These are phyloP conservation scores for Halocynthia aurantium DNA, from an alignment of 23 tunicate species.

Conservation along the genomic window DNA sequence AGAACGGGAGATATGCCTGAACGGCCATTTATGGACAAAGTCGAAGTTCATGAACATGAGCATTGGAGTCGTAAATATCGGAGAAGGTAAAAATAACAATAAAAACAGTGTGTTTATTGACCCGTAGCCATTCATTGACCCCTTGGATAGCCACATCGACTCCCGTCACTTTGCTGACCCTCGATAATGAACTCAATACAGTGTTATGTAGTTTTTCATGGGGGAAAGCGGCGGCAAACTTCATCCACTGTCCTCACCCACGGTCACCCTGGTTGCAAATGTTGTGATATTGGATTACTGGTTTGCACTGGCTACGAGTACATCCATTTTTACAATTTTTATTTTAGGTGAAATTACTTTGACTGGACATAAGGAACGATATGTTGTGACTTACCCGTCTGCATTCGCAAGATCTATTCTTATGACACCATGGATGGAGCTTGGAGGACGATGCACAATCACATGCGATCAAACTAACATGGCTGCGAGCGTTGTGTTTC, in stretches of 20 bases:
- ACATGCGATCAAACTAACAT: constrained; percentile 46
- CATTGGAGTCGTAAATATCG: constrained; percentile 70
- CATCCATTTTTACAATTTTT: not conserved
- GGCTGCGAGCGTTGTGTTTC: constrained; percentile 57
- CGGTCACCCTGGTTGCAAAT: no score
- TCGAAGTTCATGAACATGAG: constrained; percentile 91
- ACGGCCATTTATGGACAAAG: constrained; percentile 77
- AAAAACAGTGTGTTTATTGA: no score
- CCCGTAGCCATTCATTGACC: no score
- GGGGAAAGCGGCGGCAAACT: no score
- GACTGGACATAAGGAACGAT: constrained; percentile 42
- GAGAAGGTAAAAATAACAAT: constrained; percentile 46
- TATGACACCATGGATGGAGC: constrained; percentile 85
- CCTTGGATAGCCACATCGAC: no score
- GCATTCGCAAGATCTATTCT: constrained; percentile 76
- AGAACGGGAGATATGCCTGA: constrained; percentile 40
- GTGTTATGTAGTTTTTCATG: no score
- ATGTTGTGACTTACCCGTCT: constrained; percentile 79
- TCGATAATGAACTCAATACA: no score
- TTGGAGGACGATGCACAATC: constrained; percentile 74
- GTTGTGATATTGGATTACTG: no score
- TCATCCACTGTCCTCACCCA: no score
- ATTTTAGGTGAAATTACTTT: constrained; percentile 42
- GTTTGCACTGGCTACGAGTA: no score
- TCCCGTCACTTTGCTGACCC: no score